Evolutionary conservation across 2,888 invertebrate species (phyloP).

Genomic region (Elaeidobius kamerunicus): DNA sequence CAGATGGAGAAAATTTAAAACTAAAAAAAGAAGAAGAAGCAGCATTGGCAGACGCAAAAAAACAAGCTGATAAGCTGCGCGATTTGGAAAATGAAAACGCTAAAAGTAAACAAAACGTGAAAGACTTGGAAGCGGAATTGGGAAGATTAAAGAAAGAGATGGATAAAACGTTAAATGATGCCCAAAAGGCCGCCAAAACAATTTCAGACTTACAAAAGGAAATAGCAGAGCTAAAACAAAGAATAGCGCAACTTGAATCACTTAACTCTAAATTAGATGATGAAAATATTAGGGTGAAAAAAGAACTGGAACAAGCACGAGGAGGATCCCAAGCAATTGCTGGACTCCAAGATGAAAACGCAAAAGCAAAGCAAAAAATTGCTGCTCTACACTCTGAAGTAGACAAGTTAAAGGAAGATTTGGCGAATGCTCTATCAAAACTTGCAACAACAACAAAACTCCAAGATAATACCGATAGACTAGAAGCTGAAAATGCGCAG

Average conservation of each 20-base stretch:
- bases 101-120: constrained; percentile 31
- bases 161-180: constrained; percentile 31
- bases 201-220: constrained; percentile 29
- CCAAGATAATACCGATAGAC: no score
- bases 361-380: constrained; percentile 32
- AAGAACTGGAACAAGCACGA: constrained; percentile 29
- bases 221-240: constrained; percentile 27
- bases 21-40: constrained; percentile 34
- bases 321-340: constrained; percentile 18
- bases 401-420: constrained; percentile 22
- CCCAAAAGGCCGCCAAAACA: constrained; percentile 29
- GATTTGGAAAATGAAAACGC: constrained; percentile 35
- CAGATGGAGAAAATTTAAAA: constrained; percentile 31
- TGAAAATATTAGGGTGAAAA: constrained; percentile 33
- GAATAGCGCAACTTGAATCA: constrained; percentile 23
- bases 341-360: constrained; percentile 32
- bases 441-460: constrained; percentile 11
- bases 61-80: constrained; percentile 29
- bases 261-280: constrained; percentile 29
- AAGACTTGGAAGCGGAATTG: constrained; percentile 33
- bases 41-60: constrained; percentile 26
- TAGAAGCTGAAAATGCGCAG: constrained; percentile 25
- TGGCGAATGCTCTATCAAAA: constrained; percentile 19
- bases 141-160: constrained; percentile 35
- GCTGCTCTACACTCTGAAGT: constrained; percentile 28